A percentile compares a stretch with the other conserved stretches of the same genome.
Conservation (phyloP, 1,140 invertebrate species). For the Caenorhabditis briggsae region DNA sequence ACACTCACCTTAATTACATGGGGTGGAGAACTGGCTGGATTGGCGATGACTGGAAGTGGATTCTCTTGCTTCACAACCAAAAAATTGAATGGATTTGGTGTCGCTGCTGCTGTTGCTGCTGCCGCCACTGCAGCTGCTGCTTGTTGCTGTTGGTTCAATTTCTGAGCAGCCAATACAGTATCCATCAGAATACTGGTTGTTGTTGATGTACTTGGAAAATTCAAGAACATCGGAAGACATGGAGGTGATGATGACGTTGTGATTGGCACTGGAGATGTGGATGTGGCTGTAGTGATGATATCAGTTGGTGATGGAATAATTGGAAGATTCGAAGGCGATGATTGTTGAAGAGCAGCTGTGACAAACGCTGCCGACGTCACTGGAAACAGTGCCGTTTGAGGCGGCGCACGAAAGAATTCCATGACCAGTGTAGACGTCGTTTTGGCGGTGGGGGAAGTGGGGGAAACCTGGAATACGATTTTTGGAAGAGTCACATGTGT, state of each 20-base stretch:
- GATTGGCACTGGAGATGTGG: slow-evolving; percentile 32
- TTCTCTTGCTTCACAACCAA: slow-evolving; percentile 41
- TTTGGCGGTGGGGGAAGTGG: background rate
- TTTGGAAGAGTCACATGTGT: background rate
- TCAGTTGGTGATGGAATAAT: slow-evolving; percentile 27
- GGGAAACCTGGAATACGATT: slow-evolving; percentile 32
- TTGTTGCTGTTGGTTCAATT: slow-evolving; percentile 31
- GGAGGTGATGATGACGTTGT: slow-evolving; percentile 23
- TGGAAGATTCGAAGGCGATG: slow-evolving; percentile 9
- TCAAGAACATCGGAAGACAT: slow-evolving; percentile 25
- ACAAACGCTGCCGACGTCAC: background rate
- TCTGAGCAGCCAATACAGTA: slow-evolving; percentile 40
- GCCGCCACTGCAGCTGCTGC: slow-evolving; percentile 12
- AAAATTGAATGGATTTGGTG: slow-evolving; percentile 1
- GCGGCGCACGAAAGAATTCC: slow-evolving; percentile 37
- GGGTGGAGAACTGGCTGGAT: background rate
- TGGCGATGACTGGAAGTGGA: background rate
- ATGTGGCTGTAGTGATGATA: slow-evolving; percentile 3
- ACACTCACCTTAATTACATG: slow-evolving; percentile 11
- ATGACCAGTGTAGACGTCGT: slow-evolving; percentile 46
- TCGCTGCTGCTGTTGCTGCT: background rate
- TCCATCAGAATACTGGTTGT: slow-evolving; percentile 45
- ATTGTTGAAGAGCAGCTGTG: slow-evolving; percentile 23
- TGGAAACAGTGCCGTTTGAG: slow-evolving; percentile 27
- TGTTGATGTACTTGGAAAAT: slow-evolving; percentile 33